Evolutionary conservation across 2,113 vertebrate species (phyloP).

Genomic region (Corythaixoides concolor): DNA sequence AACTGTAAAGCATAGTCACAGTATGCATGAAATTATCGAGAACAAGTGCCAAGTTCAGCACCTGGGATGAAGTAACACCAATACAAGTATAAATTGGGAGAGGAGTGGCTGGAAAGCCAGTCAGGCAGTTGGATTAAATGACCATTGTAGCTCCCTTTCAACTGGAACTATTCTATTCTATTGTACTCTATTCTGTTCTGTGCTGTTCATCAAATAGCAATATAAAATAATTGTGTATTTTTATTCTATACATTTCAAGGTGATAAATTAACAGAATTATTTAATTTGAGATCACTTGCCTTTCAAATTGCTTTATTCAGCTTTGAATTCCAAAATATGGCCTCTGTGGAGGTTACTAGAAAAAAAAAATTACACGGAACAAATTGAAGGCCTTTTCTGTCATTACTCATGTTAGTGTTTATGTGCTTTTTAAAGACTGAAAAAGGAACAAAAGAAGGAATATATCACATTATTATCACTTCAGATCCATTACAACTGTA

Average conservation of each 20-base stretch:
- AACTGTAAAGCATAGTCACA: not conserved
- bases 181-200: not conserved
- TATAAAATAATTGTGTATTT: not conserved
- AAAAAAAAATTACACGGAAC: not conserved
- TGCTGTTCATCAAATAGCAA: not conserved
- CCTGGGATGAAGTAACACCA: not conserved
- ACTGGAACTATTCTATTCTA: not conserved
- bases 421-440: not conserved
- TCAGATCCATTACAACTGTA: not conserved
- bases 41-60: not conserved
- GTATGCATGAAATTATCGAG: not conserved
- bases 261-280: not conserved
- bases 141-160: not conserved
- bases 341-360: not conserved
- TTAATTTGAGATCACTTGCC: not conserved
- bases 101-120: not conserved
- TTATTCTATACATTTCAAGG: not conserved
- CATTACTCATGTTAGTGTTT: not conserved
- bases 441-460: not conserved
- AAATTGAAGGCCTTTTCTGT: not conserved
- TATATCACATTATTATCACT: not conserved
- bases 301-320: not conserved
- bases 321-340: not conserved
- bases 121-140: not conserved
- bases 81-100: not conserved